These are phyloP conservation scores for Drosophila sucinea DNA, from an alignment of 1,140 invertebrate species.

Conservation along the genomic window DNA sequence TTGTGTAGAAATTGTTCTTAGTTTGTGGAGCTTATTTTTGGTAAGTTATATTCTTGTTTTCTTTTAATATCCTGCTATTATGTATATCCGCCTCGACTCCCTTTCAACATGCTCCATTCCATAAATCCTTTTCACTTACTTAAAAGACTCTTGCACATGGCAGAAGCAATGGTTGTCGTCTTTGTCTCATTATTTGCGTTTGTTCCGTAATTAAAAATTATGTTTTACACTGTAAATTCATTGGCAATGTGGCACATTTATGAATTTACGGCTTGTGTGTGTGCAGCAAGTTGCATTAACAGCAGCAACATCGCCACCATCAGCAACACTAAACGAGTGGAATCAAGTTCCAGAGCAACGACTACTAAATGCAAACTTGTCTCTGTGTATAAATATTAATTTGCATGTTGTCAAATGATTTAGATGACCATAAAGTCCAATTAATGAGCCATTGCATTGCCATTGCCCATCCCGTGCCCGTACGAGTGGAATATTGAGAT, in stretches of 20 bases:
- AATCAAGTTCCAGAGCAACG: slow-evolving; percentile 33
- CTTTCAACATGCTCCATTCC: neutral
- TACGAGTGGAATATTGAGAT: slow-evolving; percentile 38
- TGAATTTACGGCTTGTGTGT: slow-evolving; percentile 54
- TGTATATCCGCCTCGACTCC: neutral
- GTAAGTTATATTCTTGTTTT: neutral
- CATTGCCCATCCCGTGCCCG: neutral
- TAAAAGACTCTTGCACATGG: neutral
- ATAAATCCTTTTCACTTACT: slow-evolving; percentile 3
- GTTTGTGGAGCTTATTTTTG: no score
- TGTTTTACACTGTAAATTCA: slow-evolving; percentile 58
- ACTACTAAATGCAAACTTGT: slow-evolving; percentile 22
- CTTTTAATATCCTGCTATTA: neutral
- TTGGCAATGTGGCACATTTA: slow-evolving; percentile 47
- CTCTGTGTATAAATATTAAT: slow-evolving; percentile 65
- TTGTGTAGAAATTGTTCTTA: no score
- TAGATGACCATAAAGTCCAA: slow-evolving; percentile 60
- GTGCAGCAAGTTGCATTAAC: slow-evolving; percentile 31
- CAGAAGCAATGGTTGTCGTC: slow-evolving; percentile 12
- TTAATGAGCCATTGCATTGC: slow-evolving; percentile 58
- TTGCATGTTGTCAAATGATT: slow-evolving; percentile 74
- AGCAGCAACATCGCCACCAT: slow-evolving; percentile 10
- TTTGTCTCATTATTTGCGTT: slow-evolving; percentile 27
- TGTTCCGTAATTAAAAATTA: slow-evolving; percentile 65
- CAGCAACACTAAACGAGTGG: slow-evolving; percentile 19